phyloP scores from a whole-genome alignment of 2,113 vertebrate species.

The Psittacara wagleri region DNA sequence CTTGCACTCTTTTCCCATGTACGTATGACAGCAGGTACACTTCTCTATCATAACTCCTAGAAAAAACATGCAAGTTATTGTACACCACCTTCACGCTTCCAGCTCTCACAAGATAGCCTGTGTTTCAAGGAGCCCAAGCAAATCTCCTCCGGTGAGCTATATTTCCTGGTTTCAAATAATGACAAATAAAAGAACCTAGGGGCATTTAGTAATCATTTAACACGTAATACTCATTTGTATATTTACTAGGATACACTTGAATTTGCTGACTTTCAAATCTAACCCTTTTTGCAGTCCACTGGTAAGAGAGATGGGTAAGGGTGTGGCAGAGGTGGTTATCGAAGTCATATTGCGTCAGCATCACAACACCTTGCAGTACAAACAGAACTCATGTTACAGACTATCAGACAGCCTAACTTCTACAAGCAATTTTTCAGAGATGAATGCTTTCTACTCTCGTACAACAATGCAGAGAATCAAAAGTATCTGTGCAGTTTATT shows the following conservation, averaged over 20 bases:
- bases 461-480: rapidly evolving
- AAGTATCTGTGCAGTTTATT: neutral
- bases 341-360: neutral
- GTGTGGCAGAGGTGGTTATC: neutral
- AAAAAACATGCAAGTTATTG: neutral
- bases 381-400: neutral
- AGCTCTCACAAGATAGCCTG: neutral
- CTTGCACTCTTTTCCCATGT: rapidly evolving
- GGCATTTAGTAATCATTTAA: neutral
- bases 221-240: rapidly evolving
- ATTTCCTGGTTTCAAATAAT: neutral
- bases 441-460: neutral
- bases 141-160: neutral
- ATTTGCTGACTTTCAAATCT: neutral
- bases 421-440: neutral
- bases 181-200: neutral
- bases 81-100: neutral
- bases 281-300: neutral
- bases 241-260: neutral
- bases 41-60: neutral
- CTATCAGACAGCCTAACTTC: rapidly evolving
- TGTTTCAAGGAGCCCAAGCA: neutral
- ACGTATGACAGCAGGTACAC: neutral
- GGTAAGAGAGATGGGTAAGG: neutral
- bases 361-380: neutral